Evolutionary conservation across 2,888 invertebrate genomes (phyloP).

Genomic region (Vandiemenella viatica): DNA sequence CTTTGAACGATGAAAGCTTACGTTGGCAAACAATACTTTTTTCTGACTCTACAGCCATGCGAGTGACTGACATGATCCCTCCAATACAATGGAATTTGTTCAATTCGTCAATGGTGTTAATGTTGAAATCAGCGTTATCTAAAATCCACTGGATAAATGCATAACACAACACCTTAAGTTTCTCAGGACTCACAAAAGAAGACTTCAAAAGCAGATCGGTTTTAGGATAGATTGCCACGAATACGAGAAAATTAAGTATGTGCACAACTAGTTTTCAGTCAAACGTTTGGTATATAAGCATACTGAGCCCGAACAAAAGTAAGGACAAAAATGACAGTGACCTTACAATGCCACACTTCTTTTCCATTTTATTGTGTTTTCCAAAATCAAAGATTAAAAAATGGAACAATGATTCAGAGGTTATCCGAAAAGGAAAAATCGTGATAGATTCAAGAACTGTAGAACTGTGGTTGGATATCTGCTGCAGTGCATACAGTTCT

Average conservation of each 20-base stretch:
- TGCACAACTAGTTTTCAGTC: constrained; percentile 13
- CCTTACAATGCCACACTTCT: constrained; percentile 13
- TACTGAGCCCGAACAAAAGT: constrained; percentile 9
- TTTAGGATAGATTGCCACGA: constrained; percentile 15
- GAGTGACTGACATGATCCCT: neutral
- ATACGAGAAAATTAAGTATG: constrained; percentile 16
- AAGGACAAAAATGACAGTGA: constrained; percentile 16
- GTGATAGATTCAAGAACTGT: constrained; percentile 13
- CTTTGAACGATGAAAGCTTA: neutral
- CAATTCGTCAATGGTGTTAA: constrained; percentile 15
- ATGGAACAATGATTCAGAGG: constrained; percentile 12
- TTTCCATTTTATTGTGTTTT: constrained; percentile 13
- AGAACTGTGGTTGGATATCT: constrained; percentile 15
- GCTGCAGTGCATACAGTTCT: constrained; percentile 17
- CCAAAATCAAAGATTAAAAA: constrained; percentile 13
- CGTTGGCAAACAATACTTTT: neutral
- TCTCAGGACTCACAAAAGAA: constrained; percentile 8
- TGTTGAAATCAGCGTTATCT: constrained; percentile 12
- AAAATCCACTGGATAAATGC: neutral
- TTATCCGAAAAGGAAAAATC: constrained; percentile 14
- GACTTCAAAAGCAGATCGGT: constrained; percentile 12
- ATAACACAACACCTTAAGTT: neutral
- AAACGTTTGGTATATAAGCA: constrained; percentile 15
- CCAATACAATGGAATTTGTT: neutral
- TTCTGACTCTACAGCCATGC: neutral